phyloP scores from a whole-genome alignment of 2,797 vertebrate species.

The Acestrorhynchus altus region DNA sequence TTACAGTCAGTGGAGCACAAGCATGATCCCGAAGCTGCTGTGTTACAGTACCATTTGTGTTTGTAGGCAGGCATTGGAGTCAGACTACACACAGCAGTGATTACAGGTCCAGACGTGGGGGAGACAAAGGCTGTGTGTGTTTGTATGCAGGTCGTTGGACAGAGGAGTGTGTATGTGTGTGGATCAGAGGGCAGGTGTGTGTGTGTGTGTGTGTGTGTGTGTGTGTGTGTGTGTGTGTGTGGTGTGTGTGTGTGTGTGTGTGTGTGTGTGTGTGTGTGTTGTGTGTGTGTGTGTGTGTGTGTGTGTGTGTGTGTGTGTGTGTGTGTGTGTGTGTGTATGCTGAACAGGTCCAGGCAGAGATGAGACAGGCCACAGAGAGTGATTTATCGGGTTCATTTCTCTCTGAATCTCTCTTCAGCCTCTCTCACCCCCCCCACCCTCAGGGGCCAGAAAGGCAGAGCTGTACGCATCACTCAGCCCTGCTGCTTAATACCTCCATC shows the following conservation, averaged over 20 bases:
- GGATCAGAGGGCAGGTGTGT: slow-evolving; percentile 4
- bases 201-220: slow-evolving; percentile 14
- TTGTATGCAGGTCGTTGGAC: not conserved
- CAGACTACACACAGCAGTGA: slow-evolving; percentile 20
- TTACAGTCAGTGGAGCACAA: no score
- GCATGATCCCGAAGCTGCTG: no score
- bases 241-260: not conserved
- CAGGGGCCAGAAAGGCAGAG: not conserved
- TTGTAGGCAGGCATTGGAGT: slow-evolving; percentile 22
- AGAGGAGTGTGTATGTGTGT: not conserved
- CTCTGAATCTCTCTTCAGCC: slow-evolving; percentile 45
- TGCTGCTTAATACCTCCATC: not conserved
- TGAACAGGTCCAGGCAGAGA: slow-evolving; percentile 70
- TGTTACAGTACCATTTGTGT: no score
- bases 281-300: not conserved
- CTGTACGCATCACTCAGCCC: not conserved
- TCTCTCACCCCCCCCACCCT: not conserved
- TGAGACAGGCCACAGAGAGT: slow-evolving; percentile 69
- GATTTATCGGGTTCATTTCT: slow-evolving; percentile 86
- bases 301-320: slow-evolving; percentile 18
- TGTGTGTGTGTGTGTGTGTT: not conserved
- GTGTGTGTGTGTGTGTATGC: slow-evolving; percentile 33
- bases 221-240: no score
- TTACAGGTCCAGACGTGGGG: slow-evolving; percentile 25
- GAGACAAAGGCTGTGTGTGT: slow-evolving; percentile 26